Evolutionary conservation across 1,140 invertebrate species (phyloP).

Genomic region (Teleogryllus occipitalis): DNA sequence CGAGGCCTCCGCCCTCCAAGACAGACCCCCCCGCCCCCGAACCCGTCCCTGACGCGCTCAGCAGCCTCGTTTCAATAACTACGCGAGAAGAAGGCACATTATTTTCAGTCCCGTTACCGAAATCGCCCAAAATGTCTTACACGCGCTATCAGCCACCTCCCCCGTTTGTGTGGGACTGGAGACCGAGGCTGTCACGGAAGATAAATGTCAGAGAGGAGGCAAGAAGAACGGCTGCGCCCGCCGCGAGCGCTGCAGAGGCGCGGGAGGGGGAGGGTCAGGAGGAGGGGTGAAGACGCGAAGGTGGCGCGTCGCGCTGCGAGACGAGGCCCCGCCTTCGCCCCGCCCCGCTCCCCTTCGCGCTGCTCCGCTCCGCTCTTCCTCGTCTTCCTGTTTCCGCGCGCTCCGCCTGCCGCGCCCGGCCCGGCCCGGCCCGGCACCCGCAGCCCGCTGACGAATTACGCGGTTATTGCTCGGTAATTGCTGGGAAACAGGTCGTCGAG

Average conservation of each 20-base stretch:
- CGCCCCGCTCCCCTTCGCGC: not conserved
- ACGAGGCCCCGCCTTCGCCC: not conserved
- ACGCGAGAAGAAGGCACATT: not conserved
- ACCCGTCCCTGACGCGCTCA: too few species aligned
- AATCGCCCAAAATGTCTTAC: not conserved
- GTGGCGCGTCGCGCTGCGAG: not conserved
- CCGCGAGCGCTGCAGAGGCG: not conserved
- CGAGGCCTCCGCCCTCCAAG: too few species aligned
- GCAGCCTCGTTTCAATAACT: not conserved
- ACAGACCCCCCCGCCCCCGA: too few species aligned
- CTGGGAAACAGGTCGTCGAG: not conserved
- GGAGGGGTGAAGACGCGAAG: not conserved
- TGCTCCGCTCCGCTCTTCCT: not conserved
- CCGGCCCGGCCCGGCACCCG: too few species aligned
- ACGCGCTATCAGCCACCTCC: too few species aligned
- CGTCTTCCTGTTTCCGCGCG: not conserved
- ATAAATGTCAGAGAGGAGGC: not conserved
- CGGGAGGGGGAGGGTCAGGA: not conserved
- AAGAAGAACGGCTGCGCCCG: not conserved
- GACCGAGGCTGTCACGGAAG: not conserved
- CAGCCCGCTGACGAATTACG: slow-evolving; percentile 2
- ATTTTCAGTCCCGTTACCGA: not conserved
- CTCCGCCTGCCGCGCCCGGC: not conserved
- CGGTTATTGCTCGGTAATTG: not conserved
- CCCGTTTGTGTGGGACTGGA: not conserved